Conservation (phyloP, 2,797 vertebrate species). For the Lepus oiostolus region DNA sequence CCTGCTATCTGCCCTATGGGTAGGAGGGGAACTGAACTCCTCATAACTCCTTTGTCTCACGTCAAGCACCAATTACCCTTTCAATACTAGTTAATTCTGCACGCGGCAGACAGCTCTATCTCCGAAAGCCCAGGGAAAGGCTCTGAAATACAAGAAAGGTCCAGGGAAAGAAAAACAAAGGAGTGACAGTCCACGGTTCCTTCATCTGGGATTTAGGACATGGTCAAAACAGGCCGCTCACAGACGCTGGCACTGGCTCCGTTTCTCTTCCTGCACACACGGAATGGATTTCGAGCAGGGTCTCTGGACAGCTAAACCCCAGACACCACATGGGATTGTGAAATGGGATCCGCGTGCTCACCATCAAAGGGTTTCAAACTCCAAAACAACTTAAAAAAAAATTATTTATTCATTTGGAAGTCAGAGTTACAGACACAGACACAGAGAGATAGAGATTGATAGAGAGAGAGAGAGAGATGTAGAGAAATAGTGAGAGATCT, state of each 20-base stretch:
- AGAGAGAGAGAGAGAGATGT: too few relatives aligned
- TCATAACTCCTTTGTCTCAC: constrained; percentile 61
- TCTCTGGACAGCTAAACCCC: background rate
- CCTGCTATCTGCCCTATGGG: background rate
- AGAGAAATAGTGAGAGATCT: too few relatives aligned
- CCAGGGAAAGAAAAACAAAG: background rate
- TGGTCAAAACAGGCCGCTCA: background rate
- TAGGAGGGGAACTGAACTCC: background rate
- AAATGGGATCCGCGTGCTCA: constrained; percentile 22
- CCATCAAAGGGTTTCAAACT: background rate
- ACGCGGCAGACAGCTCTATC: constrained; percentile 39
- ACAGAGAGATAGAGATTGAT: too few relatives aligned
- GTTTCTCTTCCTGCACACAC: background rate
- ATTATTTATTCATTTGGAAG: too few relatives aligned
- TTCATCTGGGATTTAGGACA: constrained; percentile 16
- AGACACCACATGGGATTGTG: background rate
- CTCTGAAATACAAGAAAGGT: background rate
- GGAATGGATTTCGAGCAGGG: background rate
- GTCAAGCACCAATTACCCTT: constrained; percentile 78
- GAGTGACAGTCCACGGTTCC: background rate
- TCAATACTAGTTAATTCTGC: constrained; percentile 66
- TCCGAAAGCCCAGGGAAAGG: constrained; percentile 16
- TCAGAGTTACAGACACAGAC: too few relatives aligned
- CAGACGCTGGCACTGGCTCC: background rate
- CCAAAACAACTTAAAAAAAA: too few relatives aligned